These are phyloP conservation scores for Odontomachus brunneus DNA, from an alignment of 1,140 invertebrate genomes.

Conservation along the genomic window DNA sequence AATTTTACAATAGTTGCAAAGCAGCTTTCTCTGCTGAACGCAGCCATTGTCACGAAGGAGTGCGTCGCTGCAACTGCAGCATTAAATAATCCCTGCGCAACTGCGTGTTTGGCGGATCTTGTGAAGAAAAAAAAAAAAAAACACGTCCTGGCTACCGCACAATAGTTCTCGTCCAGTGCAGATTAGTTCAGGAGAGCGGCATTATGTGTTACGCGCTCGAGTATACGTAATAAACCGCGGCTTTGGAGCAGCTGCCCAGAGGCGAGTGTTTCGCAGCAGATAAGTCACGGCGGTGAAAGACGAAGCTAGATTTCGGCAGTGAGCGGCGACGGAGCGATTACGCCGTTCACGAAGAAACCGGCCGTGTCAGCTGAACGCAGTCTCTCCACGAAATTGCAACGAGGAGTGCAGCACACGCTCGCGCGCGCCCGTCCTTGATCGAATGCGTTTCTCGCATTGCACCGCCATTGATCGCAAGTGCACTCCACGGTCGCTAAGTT, in stretches of 20 bases:
- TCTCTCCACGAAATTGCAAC: constrained; percentile 29
- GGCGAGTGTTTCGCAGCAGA: constrained; percentile 60
- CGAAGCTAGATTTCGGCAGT: constrained; percentile 49
- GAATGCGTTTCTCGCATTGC: constrained; percentile 52
- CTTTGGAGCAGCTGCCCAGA: constrained; percentile 32
- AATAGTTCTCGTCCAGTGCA: background rate
- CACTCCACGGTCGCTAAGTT: constrained; percentile 29
- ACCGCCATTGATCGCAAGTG: constrained; percentile 19
- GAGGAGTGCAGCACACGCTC: constrained; percentile 35
- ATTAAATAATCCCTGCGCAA: no score
- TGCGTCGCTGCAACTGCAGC: no score
- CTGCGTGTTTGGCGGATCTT: background rate
- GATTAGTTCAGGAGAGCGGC: constrained; percentile 10
- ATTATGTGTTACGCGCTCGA: constrained; percentile 40
- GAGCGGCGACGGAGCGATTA: constrained; percentile 42
- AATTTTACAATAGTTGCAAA: no score
- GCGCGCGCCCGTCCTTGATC: constrained; percentile 48
- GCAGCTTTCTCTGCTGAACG: no score
- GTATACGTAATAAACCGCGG: constrained; percentile 48
- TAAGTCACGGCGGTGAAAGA: constrained; percentile 38
- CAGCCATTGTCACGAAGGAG: no score
- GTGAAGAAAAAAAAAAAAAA: background rate
- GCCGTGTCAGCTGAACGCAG: constrained; percentile 15
- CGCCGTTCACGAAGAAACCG: constrained; percentile 37
- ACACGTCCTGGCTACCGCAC: background rate